phyloP scores from a whole-genome alignment of 1,140 invertebrate genomes.

The Probaryconus sp. region DNA sequence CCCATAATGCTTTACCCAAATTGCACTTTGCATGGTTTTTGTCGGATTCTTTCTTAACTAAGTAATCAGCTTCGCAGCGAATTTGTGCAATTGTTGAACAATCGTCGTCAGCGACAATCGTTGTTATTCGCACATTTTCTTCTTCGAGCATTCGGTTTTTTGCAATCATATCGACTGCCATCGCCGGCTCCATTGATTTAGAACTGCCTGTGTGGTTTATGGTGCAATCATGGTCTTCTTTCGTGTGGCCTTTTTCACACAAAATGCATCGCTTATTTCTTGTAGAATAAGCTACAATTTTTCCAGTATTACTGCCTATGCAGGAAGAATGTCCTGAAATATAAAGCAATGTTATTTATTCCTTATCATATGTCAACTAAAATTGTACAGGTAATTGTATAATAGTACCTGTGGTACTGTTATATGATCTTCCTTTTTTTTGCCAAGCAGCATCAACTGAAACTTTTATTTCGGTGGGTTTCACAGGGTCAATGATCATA shows the following conservation, averaged over 20 bases:
- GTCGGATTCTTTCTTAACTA: too few species aligned
- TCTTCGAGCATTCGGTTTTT: slow-evolving; percentile 9
- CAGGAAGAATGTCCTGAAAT: too few species aligned
- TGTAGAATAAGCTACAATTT: not conserved
- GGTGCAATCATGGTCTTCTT: slow-evolving; percentile 28
- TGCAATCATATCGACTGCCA: not conserved
- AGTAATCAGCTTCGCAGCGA: not conserved
- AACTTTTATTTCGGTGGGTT: too few species aligned
- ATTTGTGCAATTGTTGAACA: not conserved
- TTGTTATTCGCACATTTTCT: slow-evolving; percentile 12
- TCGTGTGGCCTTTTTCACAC: slow-evolving; percentile 21
- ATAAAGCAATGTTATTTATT: too few species aligned
- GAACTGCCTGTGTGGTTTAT: slow-evolving; percentile 13
- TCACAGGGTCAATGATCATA: too few species aligned
- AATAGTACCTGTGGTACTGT: too few species aligned
- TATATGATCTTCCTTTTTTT: too few species aligned
- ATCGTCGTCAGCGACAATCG: slow-evolving; percentile 18
- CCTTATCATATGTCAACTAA: too few species aligned
- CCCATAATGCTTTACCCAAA: too few species aligned
- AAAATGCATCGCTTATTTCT: slow-evolving; percentile 27
- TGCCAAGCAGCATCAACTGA: too few species aligned
- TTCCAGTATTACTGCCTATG: not conserved
- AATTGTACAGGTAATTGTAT: too few species aligned
- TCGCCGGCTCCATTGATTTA: slow-evolving; percentile 13
- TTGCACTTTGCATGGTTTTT: too few species aligned